Evolutionary conservation across 2,113 vertebrate species (phyloP).

Genomic region (Dromiciops gliroides): DNA sequence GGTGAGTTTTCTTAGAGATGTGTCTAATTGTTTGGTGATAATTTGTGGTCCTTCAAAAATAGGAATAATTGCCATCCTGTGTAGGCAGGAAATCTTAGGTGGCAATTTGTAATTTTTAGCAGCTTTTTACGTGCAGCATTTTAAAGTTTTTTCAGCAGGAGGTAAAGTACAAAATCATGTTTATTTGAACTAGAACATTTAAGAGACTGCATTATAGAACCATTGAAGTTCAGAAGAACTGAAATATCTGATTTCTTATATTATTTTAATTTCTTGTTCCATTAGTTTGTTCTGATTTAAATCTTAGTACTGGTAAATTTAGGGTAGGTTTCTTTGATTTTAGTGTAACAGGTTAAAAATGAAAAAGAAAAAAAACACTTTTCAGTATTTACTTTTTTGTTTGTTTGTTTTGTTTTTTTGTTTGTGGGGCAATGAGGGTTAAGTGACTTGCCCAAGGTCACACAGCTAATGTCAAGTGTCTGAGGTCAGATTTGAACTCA

Average conservation of each 20-base stretch:
- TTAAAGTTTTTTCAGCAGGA: conserved; percentile 71
- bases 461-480: too few species aligned
- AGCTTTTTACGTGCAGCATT: conserved; percentile 68
- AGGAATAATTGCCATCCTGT: conserved; percentile 73
- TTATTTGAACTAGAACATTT: conserved; percentile 69
- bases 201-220: conserved; percentile 48
- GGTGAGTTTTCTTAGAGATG: conserved; percentile 58
- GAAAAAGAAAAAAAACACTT: too few species aligned
- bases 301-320: conserved; percentile 3
- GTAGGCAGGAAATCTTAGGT: conserved; percentile 63
- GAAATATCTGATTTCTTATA: conserved; percentile 10
- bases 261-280: conserved; percentile 31
- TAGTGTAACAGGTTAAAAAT: background rate
- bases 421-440: too few species aligned
- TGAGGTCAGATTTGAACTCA: too few species aligned
- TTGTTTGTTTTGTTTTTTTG: too few species aligned
- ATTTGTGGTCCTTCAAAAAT: conserved; percentile 74
- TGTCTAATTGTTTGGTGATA: conserved; percentile 76
- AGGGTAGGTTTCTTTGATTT: background rate
- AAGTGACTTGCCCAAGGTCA: too few species aligned
- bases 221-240: conserved; percentile 36
- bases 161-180: conserved; percentile 71
- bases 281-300: background rate
- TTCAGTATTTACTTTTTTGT: background rate
- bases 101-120: conserved; percentile 74